Evolutionary conservation across 2,113 vertebrate species (phyloP).

Genomic region (Tachysurus fulvidraco): DNA sequence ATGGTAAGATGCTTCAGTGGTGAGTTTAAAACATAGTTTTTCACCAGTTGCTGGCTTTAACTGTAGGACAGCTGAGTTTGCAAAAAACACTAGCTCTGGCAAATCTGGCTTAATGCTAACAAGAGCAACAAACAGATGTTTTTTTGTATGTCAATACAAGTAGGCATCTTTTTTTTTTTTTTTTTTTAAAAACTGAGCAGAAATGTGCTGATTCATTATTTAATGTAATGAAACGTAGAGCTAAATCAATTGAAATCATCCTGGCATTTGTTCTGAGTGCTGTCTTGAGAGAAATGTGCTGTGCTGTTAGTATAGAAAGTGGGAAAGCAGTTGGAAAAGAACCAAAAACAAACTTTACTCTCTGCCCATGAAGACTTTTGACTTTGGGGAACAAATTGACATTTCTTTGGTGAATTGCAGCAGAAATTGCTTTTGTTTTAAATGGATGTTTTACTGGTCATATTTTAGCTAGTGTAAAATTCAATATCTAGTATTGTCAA

Average conservation of each 20-base stretch:
- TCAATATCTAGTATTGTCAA: neutral
- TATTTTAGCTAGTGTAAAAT: neutral
- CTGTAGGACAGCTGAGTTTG: neutral
- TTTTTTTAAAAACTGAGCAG: neutral
- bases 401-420: neutral
- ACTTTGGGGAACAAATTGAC: neutral
- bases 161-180: neutral
- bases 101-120: neutral
- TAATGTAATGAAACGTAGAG: neutral
- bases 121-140: neutral
- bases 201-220: slow-evolving; percentile 25
- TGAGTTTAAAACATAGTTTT: neutral
- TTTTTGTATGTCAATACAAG: neutral
- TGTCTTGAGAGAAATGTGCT: slow-evolving; percentile 5
- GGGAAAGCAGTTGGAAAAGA: neutral
- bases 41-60: neutral
- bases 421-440: neutral
- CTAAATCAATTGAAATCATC: slow-evolving; percentile 2
- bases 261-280: neutral
- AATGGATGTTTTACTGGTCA: neutral
- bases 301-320: neutral
- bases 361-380: neutral
- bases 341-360: neutral
- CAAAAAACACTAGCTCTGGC: neutral
- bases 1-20: neutral